Evolutionary conservation across 2,113 vertebrate genomes (phyloP).

Genomic region (Marcusenius ussheri): DNA sequence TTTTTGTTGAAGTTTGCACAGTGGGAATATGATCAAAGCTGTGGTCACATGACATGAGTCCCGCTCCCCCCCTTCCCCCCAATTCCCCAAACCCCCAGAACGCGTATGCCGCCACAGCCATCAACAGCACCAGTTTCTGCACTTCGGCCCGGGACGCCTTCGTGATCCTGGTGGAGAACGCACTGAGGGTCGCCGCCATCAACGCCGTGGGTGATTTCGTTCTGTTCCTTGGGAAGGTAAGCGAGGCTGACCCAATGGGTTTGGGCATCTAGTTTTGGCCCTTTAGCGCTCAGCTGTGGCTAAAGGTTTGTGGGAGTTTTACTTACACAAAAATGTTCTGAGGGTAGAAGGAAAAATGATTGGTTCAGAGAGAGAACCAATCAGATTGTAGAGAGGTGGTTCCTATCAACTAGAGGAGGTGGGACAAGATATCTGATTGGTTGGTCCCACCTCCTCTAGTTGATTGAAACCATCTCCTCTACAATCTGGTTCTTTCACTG

Average conservation of each 20-base stretch:
- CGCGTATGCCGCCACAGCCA: slow-evolving; percentile 94
- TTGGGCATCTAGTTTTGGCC: neutral
- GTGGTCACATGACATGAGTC: neutral
- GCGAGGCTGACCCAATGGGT: slow-evolving; percentile 16
- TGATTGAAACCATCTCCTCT: neutral
- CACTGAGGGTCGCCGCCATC: slow-evolving; percentile 89
- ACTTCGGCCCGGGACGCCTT: slow-evolving; percentile 94
- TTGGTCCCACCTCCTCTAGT: neutral
- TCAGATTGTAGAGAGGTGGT: too few species aligned
- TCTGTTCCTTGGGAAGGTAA: slow-evolving; percentile 93
- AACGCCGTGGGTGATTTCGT: slow-evolving; percentile 95
- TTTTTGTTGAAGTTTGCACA: neutral
- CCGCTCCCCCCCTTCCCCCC: neutral
- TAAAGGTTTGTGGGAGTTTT: neutral
- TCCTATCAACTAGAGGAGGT: neutral
- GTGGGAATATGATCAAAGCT: neutral
- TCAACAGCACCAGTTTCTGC: slow-evolving; percentile 98
- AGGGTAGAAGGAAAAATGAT: neutral
- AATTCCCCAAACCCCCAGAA: slow-evolving; percentile 65
- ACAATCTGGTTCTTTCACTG: too few species aligned
- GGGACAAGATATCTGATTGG: neutral
- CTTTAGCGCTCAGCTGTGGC: neutral
- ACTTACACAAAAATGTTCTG: neutral
- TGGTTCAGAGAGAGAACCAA: too few species aligned
- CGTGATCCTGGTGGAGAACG: slow-evolving; percentile 92